Evolutionary conservation across 2,797 vertebrate species (phyloP).

Genomic region (Squalus acanthias): DNA sequence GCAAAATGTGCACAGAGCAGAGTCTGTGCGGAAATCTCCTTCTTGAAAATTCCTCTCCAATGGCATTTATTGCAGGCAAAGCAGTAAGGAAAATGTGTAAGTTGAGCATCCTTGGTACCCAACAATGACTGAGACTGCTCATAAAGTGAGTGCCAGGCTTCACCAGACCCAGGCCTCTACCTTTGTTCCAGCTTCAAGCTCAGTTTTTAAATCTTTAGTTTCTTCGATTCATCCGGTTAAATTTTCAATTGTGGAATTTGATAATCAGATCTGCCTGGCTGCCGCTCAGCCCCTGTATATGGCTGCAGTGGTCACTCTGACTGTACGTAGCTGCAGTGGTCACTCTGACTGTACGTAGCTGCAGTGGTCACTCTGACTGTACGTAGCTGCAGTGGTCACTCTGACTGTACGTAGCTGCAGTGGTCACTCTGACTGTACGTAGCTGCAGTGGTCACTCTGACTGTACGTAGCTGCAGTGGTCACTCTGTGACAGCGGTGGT

Average conservation of each 20-base stretch:
- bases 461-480: too few relatives aligned
- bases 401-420: too few relatives aligned
- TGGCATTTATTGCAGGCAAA: not conserved
- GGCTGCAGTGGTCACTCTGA: not conserved
- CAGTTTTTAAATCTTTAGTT: not conserved
- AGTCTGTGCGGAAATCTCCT: not conserved
- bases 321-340: too few relatives aligned
- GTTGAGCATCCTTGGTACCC: not conserved
- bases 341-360: too few relatives aligned
- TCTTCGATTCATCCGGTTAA: not conserved
- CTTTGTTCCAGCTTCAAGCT: not conserved
- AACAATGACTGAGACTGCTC: not conserved
- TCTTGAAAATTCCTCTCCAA: not conserved
- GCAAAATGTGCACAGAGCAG: not conserved
- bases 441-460: too few relatives aligned
- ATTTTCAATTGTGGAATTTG: not conserved
- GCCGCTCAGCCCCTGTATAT: not conserved
- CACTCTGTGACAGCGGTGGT: not conserved
- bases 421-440: not conserved
- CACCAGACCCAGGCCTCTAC: not conserved
- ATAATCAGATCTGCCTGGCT: not conserved
- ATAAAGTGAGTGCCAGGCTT: not conserved
- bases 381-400: too few relatives aligned
- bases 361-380: too few relatives aligned
- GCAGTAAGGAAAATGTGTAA: not conserved